Evolutionary conservation across 2,888 invertebrate species (phyloP).

Genomic region (Nomada fabriciana): DNA sequence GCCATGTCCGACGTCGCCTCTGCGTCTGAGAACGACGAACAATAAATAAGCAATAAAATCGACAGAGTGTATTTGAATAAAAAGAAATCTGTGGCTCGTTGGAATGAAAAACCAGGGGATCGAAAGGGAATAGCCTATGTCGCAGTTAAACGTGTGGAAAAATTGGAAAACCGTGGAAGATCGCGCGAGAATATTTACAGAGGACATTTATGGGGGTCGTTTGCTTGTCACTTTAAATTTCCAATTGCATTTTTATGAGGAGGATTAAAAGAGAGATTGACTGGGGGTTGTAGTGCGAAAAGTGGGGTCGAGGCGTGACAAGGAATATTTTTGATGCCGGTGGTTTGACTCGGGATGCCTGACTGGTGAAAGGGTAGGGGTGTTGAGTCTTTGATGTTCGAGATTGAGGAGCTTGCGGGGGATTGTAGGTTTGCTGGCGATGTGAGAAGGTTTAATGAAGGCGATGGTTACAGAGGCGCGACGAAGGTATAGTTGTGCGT

Average conservation of each 20-base stretch:
- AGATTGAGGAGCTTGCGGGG: slow-evolving; percentile 2
- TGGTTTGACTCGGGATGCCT: slow-evolving; percentile 8
- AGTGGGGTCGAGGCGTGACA: slow-evolving; percentile 25
- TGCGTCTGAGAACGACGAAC: slow-evolving; percentile 55
- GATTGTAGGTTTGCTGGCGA: neutral
- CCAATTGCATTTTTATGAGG: slow-evolving; percentile 32
- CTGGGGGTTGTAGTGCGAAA: neutral
- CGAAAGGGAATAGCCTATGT: neutral
- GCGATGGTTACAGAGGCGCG: neutral
- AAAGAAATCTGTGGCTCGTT: too few relatives aligned
- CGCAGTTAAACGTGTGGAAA: slow-evolving; percentile 13
- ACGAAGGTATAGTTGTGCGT: neutral
- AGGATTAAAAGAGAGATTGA: neutral
- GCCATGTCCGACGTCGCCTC: slow-evolving; percentile 39
- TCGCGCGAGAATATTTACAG: neutral
- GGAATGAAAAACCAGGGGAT: too few relatives aligned
- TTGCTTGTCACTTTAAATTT: slow-evolving; percentile 37
- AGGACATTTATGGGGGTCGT: neutral
- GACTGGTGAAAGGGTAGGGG: neutral
- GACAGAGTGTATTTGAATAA: slow-evolving; percentile 2
- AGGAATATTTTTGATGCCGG: slow-evolving; percentile 30
- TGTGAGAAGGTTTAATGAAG: neutral
- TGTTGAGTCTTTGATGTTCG: slow-evolving; percentile 22
- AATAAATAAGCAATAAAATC: slow-evolving; percentile 12
- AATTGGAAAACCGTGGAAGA: neutral